phyloP scores from a whole-genome alignment of 2,797 vertebrate species.

The Diglossa cyanea region DNA sequence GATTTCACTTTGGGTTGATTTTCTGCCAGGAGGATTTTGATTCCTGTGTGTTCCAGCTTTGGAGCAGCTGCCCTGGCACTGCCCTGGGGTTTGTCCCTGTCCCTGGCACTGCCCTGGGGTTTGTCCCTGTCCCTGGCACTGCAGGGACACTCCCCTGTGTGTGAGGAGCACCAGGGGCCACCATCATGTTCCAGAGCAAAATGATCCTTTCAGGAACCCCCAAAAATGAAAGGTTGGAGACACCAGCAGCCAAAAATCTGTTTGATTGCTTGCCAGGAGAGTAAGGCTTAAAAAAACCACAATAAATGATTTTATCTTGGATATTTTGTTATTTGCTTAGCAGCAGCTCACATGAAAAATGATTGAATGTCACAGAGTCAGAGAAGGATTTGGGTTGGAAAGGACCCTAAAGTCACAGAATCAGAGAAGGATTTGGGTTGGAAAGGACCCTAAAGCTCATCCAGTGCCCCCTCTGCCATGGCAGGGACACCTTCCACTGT shows the following conservation, averaged over 20 bases:
- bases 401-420: neutral
- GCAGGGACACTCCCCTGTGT: neutral
- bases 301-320: neutral
- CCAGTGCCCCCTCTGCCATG: neutral
- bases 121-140: no score
- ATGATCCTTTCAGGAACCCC: neutral
- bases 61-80: neutral
- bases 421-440: neutral
- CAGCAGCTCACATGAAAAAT: neutral
- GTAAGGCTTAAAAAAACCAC: rapidly evolving
- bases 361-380: neutral
- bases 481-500: neutral
- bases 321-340: neutral
- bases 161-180: neutral
- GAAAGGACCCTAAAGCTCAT: neutral
- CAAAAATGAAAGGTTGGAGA: neutral
- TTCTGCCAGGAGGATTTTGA: neutral
- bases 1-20: rapidly evolving
- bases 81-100: no score
- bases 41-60: neutral
- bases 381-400: neutral
- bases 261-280: neutral
- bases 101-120: no score
- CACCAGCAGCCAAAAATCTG: neutral
- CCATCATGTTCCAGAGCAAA: rapidly evolving